Conservation (phyloP, 2,113 vertebrate species). For the Syrmaticus mikado region DNA sequence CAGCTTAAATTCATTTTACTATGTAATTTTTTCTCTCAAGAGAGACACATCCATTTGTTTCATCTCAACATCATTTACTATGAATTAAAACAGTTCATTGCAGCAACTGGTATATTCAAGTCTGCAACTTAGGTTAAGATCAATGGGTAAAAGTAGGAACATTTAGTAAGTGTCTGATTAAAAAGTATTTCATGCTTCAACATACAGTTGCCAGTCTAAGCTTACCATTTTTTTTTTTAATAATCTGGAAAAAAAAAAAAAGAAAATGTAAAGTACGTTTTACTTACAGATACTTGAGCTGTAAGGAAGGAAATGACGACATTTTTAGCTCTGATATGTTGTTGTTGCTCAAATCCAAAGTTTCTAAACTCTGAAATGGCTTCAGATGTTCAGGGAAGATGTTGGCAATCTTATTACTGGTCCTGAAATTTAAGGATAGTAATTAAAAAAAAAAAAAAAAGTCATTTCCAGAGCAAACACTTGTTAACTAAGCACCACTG, state of each 20-base stretch:
- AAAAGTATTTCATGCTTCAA: neutral
- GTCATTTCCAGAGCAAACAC: neutral
- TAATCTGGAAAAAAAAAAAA: neutral
- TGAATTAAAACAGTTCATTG: neutral
- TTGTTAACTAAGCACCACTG: neutral
- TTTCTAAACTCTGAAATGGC: conserved; percentile 86
- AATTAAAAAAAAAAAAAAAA: neutral
- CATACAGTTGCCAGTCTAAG: neutral
- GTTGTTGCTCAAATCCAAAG: conserved; percentile 94
- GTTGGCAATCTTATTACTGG: conserved; percentile 88
- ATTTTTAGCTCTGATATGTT: conserved; percentile 86
- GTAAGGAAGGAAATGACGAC: conserved; percentile 84
- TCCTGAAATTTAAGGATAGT: conserved; percentile 82
- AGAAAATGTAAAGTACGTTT: neutral
- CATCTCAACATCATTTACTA: neutral
- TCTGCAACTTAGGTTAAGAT: neutral
- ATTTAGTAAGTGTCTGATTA: neutral
- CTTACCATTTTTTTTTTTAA: neutral
- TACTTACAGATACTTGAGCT: conserved; percentile 92
- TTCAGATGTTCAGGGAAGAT: conserved; percentile 83
- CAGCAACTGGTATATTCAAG: neutral
- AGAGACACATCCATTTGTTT: neutral
- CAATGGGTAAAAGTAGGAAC: neutral
- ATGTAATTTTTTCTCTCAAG: neutral
- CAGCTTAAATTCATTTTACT: neutral